Evolutionary conservation across 2,113 vertebrate genomes (phyloP), one percentile per base, ranked within the genome.

Genomic region (Alethe diademata): DNA sequence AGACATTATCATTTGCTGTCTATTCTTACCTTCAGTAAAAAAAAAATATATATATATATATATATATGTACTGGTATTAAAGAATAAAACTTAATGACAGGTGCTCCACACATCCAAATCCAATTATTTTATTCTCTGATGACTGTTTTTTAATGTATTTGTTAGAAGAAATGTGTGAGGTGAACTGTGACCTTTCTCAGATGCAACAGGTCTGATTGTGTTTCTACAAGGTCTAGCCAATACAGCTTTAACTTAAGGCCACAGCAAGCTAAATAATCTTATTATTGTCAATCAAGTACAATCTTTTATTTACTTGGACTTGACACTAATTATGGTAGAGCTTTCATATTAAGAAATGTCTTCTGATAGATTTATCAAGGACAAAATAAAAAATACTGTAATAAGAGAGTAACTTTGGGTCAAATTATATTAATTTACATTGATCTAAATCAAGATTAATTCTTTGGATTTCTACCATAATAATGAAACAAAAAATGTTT

Each of bases 261-360:
- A 93, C 33, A 85, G 33, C 9, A 80, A 95, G 88, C n/a, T 58
- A 89, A 81, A 92, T 81, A 79, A 84, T 79, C 69, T 73, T 28
- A 16, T 65, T 88, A 74, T 19, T 93, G 72, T 38, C 60, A 84
- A 47, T 89, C 93, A 95, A 53, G 58, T 47, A n/a, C n/a, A 93
- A 69, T 82, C 6, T 90, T 83, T 53, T 94, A 81, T 94, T 95
- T 94, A 91, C 51, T 75, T 78, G 28, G 62, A 86, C 54, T 73
- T 90, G 80, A 89, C 53, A 61, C 28, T 94, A 92, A 93, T 76
- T 90, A 72, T 13, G 79, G 51, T 31, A 51, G 47, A 86, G 38
- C 43, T 93, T 91, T 91, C 86, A 69, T 2, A 50, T 60, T 38
- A 57, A 89, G 43, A 80, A 86, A 87, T 57, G 51, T 42, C 47